A percentile compares a stretch with the other conserved stretches of the same genome.
These are phyloP conservation scores for Pterostichus madidus DNA, from an alignment of 2,888 invertebrate genomes.

Conservation along the genomic window DNA sequence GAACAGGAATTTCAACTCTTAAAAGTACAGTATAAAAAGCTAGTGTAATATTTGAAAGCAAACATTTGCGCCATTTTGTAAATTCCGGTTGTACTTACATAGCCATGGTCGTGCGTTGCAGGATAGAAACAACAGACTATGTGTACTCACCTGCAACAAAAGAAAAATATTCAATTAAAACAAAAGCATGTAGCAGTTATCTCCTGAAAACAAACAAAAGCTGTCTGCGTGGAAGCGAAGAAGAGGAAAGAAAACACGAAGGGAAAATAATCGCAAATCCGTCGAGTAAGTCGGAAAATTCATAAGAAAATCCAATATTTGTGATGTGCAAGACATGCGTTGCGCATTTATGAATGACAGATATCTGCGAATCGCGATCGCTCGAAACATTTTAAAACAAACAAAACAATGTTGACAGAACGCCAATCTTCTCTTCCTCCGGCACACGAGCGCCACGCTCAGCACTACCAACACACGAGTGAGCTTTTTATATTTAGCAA, in stretches of 20 bases:
- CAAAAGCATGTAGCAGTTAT: slow-evolving; percentile 47
- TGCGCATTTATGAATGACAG: slow-evolving; percentile 9
- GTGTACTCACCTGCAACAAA: slow-evolving; percentile 40
- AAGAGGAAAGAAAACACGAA: slow-evolving; percentile 34
- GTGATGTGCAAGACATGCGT: slow-evolving; percentile 13
- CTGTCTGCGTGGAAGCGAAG: not conserved
- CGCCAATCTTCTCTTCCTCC: too few species aligned
- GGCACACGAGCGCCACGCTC: too few species aligned
- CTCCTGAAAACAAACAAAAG: slow-evolving; percentile 33
- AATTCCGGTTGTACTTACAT: not conserved
- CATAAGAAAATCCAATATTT: slow-evolving; percentile 36
- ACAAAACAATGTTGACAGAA: too few species aligned
- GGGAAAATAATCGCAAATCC: slow-evolving; percentile 27
- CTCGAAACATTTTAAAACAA: not conserved
- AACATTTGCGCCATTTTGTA: too few species aligned
- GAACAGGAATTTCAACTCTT: too few species aligned
- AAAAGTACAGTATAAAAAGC: too few species aligned
- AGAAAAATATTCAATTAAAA: slow-evolving; percentile 52
- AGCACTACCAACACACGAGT: too few species aligned
- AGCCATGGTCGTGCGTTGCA: not conserved
- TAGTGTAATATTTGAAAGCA: too few species aligned
- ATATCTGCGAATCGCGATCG: not conserved
- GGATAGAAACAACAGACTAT: not conserved
- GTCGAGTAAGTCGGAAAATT: slow-evolving; percentile 3
- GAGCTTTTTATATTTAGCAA: too few species aligned